These are phyloP conservation scores for Andrena bicolor DNA, from an alignment of 2,888 invertebrate species.

Conservation along the genomic window DNA sequence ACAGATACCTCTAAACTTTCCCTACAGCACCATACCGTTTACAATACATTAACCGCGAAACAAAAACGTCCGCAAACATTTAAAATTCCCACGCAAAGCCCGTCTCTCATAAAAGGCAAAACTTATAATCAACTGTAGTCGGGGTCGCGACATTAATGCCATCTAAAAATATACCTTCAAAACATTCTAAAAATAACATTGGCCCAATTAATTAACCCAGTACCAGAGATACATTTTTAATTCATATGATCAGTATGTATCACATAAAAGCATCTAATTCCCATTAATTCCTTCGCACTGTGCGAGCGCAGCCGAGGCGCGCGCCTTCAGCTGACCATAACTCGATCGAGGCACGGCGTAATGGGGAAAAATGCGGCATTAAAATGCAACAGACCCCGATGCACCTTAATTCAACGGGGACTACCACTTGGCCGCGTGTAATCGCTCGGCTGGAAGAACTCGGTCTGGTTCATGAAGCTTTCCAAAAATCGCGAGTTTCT, in stretches of 20 bases:
- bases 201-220: not conserved
- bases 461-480: conserved; percentile 15
- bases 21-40: too few relatives aligned
- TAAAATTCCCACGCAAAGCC: not conserved
- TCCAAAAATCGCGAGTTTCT: conserved; percentile 6
- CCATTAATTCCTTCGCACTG: not conserved
- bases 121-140: too few relatives aligned
- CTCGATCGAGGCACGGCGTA: conserved; percentile 3
- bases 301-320: not conserved
- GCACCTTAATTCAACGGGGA: conserved; percentile 35
- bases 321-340: conserved; percentile 12
- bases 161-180: not conserved
- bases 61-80: not conserved
- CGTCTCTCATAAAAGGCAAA: too few relatives aligned
- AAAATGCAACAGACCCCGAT: conserved; percentile 43
- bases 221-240: not conserved
- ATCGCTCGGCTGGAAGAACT: conserved; percentile 10
- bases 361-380: conserved; percentile 19
- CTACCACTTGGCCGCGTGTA: conserved; percentile 8
- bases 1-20: too few relatives aligned
- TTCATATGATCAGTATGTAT: not conserved
- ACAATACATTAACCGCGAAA: too few relatives aligned
- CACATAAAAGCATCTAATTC: conserved; percentile 1
- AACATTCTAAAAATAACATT: not conserved
- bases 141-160: too few relatives aligned